Base-by-base conservation (phyloP, 2,888 invertebrate genomes). In the Pollenia labialis region DNA sequence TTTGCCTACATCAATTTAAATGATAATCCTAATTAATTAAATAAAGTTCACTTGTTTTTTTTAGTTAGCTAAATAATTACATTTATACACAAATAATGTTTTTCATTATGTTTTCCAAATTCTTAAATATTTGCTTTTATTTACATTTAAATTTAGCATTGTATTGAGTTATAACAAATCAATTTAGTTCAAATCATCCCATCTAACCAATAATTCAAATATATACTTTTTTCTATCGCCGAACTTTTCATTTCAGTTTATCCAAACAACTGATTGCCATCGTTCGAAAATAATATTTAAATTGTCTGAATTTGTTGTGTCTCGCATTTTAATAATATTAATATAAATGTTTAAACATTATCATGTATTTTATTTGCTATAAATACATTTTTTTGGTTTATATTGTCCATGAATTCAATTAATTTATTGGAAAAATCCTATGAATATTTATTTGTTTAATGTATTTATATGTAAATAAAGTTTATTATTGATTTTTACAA, bases 61-160 rank as follows among this genome's bases (percentile, higher is more conserved):
- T 40, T 76, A 54, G 62, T 64, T 42, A 76, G 62, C 44, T 52
- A 64, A 54, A 44, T 52, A 64, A 77, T 77, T 54, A 56, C 32
- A 23, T 44, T 76, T 60, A 12, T 48, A 60, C 32, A 58, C 32
- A 58, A 32, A 60, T 58, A n/a, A 68, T 6, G 46, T 44, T 72
- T 44, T 18, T 23, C 7, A 48, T 44, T 42, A 46, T 46, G 44
- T 56, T 56, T 56, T 16, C 8, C n/a, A 44, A 23, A 18, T 54
- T 66, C 4, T 50, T 2, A 10, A 48, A 42, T 44, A 44, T 12
- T 32, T 32, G 32, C 6, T 66, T 64, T 23, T 76, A 64, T 76
- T 76, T 23, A 46, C n/a, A n/a, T 23, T 23, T 54, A 1, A 23
- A 54, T 66, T 76, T 76, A 56, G 76, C 44, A 50, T 50, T n/a